These are phyloP conservation scores for Plectrocnemia conspersa DNA, from an alignment of 1,140 invertebrate species.

Conservation along the genomic window DNA sequence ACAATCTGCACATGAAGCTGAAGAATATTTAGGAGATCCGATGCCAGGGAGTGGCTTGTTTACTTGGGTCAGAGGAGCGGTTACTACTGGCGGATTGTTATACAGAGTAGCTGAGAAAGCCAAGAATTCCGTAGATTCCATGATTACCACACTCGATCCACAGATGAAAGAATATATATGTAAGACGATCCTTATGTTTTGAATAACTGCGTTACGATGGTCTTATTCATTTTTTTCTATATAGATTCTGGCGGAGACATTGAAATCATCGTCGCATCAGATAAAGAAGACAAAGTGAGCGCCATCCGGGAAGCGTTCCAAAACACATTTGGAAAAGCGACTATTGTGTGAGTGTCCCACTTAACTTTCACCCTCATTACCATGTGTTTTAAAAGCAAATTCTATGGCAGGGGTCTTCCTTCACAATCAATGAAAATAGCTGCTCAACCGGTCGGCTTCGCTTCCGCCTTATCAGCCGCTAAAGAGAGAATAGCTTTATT, in stretches of 20 bases:
- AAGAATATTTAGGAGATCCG: slow-evolving; percentile 42
- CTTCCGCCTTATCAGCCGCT: slow-evolving; percentile 65
- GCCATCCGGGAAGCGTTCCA: slow-evolving; percentile 81
- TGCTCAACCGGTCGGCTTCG: slow-evolving; percentile 72
- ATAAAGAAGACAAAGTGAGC: slow-evolving; percentile 72
- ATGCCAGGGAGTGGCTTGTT: slow-evolving; percentile 53
- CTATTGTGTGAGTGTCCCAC: slow-evolving; percentile 58
- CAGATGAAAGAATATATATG: slow-evolving; percentile 86
- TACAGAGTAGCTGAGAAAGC: slow-evolving; percentile 64
- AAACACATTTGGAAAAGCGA: slow-evolving; percentile 74
- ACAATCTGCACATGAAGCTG: slow-evolving; percentile 30
- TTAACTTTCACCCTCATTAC: neutral
- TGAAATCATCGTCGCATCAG: slow-evolving; percentile 70
- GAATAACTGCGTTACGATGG: neutral
- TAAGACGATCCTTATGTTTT: slow-evolving; percentile 47
- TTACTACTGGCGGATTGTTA: slow-evolving; percentile 48
- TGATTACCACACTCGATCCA: slow-evolving; percentile 85
- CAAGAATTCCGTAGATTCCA: slow-evolving; percentile 76
- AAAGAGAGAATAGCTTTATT: slow-evolving; percentile 61
- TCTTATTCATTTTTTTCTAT: slow-evolving; percentile 53
- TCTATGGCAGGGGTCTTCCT: slow-evolving; percentile 51
- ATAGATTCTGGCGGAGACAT: slow-evolving; percentile 74
- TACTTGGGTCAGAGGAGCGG: slow-evolving; percentile 56
- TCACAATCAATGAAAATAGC: slow-evolving; percentile 56
- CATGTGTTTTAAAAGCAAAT: neutral